Evolutionary conservation across 2,797 vertebrate species (phyloP).

Genomic region (Dipus sagitta): DNA sequence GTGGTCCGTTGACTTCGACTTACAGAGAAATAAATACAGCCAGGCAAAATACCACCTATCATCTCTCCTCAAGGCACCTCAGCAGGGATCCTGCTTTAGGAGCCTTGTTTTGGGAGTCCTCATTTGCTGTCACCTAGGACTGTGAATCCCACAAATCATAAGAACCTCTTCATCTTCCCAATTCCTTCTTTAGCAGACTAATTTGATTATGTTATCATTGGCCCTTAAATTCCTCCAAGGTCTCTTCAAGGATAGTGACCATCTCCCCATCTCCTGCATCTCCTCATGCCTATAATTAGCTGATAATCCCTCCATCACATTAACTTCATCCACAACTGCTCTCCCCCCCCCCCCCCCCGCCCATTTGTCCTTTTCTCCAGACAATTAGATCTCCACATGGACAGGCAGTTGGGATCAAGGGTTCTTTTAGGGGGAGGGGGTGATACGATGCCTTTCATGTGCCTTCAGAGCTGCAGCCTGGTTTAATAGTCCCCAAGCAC

Average conservation of each 20-base stretch:
- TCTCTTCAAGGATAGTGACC: slow-evolving; percentile 8
- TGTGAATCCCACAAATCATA: slow-evolving; percentile 28
- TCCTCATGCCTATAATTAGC: slow-evolving; percentile 53
- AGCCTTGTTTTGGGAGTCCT: not conserved
- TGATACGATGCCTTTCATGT: slow-evolving; percentile 72
- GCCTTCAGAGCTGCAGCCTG: slow-evolving; percentile 70
- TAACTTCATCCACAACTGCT: slow-evolving; percentile 65
- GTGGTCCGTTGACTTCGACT: slow-evolving; percentile 14
- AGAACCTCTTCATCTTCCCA: not conserved
- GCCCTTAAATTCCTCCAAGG: slow-evolving; percentile 60
- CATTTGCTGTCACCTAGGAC: not conserved
- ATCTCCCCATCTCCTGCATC: slow-evolving; percentile 4
- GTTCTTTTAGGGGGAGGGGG: not conserved
- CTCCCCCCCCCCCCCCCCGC: slow-evolving; percentile 63
- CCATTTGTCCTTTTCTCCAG: slow-evolving; percentile 68
- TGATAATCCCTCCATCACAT: slow-evolving; percentile 56
- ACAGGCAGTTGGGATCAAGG: slow-evolving; percentile 72
- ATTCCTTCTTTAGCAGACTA: not conserved
- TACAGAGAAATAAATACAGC: slow-evolving; percentile 43
- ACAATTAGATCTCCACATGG: slow-evolving; percentile 74
- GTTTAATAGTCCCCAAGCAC: slow-evolving; percentile 82
- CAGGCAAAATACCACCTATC: not conserved
- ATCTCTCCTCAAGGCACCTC: not conserved
- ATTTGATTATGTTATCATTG: not conserved
- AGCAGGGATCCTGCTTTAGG: not conserved